A percentile compares a stretch with the other conserved stretches of the same genome.
phyloP scores from a whole-genome alignment of 2,797 vertebrate genomes.

The Ctenochaetus hawaiiensis region DNA sequence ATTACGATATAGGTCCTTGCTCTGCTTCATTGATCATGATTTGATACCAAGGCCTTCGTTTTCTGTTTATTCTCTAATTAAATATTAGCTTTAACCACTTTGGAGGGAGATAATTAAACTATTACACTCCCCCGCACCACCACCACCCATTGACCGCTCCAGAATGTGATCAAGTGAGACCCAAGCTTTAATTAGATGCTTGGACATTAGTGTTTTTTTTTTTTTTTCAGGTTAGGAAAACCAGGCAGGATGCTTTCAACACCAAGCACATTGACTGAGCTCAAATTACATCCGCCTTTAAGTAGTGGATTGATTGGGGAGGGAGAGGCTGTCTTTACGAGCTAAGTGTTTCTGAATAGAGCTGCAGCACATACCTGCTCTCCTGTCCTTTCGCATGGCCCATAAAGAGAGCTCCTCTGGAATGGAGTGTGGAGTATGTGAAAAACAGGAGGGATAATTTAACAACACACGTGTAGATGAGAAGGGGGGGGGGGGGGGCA shows the following conservation, averaged over 20 bases:
- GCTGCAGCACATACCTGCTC: slow-evolving; percentile 69
- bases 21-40: slow-evolving; percentile 80
- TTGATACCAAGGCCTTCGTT: slow-evolving; percentile 77
- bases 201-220: slow-evolving; percentile 69
- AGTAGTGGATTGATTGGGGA: slow-evolving; percentile 83
- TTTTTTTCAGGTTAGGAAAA: slow-evolving; percentile 70
- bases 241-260: slow-evolving; percentile 81
- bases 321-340: slow-evolving; percentile 76
- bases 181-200: slow-evolving; percentile 81
- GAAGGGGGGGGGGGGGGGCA: slow-evolving; percentile 34
- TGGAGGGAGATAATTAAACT: slow-evolving; percentile 78
- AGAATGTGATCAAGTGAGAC: slow-evolving; percentile 85
- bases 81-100: slow-evolving; percentile 84
- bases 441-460: slow-evolving; percentile 82
- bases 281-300: slow-evolving; percentile 83
- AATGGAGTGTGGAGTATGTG: slow-evolving; percentile 74
- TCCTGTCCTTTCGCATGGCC: slow-evolving; percentile 66
- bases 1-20: slow-evolving; percentile 73
- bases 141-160: slow-evolving; percentile 76
- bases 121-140: slow-evolving; percentile 61
- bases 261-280: slow-evolving; percentile 79
- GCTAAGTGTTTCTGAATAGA: slow-evolving; percentile 82
- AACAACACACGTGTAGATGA: slow-evolving; percentile 75
- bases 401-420: slow-evolving; percentile 72
- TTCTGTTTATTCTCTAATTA: slow-evolving; percentile 87